A percentile compares a stretch with the other conserved stretches of the same genome.
These are phyloP conservation scores for Nylanderia fulva DNA, from an alignment of 1,140 invertebrate genomes.

Conservation along the genomic window DNA sequence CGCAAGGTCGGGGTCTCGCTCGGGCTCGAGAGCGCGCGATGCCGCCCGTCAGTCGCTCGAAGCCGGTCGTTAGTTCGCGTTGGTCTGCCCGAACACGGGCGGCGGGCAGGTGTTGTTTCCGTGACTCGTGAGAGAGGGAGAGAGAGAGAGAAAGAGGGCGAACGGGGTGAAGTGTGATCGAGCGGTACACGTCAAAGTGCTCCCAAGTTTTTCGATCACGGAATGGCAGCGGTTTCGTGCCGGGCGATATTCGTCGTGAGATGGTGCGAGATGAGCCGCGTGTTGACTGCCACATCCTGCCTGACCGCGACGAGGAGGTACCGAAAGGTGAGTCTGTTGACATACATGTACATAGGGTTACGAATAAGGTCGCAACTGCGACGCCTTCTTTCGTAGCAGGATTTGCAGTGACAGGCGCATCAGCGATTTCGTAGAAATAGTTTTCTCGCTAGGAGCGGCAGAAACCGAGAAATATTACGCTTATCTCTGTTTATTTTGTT, in stretches of 20 bases:
- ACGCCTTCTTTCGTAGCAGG: too few relatives aligned
- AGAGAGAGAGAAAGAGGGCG: too few relatives aligned
- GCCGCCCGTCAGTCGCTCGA: slow-evolving; percentile 68
- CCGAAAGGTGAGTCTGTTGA: slow-evolving; percentile 76
- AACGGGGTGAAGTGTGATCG: background rate
- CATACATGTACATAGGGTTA: background rate
- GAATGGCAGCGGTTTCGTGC: slow-evolving; percentile 79
- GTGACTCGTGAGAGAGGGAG: slow-evolving; percentile 51
- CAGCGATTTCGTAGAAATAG: background rate
- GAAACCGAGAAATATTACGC: too few relatives aligned
- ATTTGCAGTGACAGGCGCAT: background rate
- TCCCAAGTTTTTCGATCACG: background rate
- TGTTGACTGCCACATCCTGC: slow-evolving; percentile 76
- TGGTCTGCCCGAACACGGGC: slow-evolving; percentile 25
- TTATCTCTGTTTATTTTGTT: background rate
- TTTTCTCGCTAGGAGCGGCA: too few relatives aligned
- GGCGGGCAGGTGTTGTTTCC: slow-evolving; percentile 45
- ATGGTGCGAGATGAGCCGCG: slow-evolving; percentile 78
- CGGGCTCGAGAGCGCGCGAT: slow-evolving; percentile 59
- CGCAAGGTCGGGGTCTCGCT: slow-evolving; percentile 63
- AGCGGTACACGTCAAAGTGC: background rate
- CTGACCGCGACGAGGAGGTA: slow-evolving; percentile 76
- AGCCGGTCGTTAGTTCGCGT: slow-evolving; percentile 69
- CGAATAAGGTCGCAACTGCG: slow-evolving; percentile 14
- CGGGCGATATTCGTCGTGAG: slow-evolving; percentile 77